Conservation (phyloP, 2,797 vertebrate genomes). For the Lindbergichthys nudifrons region DNA sequence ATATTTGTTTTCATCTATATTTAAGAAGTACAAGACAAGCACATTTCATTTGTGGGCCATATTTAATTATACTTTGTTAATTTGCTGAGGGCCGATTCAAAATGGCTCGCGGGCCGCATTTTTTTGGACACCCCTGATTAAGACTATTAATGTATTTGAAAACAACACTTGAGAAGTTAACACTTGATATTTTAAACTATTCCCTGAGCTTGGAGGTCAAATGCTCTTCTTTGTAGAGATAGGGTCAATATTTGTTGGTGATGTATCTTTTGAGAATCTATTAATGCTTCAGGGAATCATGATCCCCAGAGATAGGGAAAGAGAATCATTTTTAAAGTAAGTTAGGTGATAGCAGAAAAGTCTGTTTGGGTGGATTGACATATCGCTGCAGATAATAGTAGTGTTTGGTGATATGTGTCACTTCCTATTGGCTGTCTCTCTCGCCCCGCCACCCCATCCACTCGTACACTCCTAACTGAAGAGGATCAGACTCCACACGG, state of each 20-base stretch:
- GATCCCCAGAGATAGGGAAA: not conserved
- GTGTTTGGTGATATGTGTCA: constrained; percentile 47
- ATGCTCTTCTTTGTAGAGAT: not conserved
- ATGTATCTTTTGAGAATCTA: not conserved
- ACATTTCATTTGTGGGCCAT: too few relatives aligned
- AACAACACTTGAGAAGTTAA: too few relatives aligned
- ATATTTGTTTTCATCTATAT: too few relatives aligned
- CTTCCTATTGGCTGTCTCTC: constrained; percentile 24
- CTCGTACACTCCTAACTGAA: constrained; percentile 30
- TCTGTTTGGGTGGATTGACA: constrained; percentile 18
- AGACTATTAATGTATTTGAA: too few relatives aligned
- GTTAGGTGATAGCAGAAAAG: constrained; percentile 6
- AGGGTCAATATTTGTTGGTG: not conserved
- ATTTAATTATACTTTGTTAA: too few relatives aligned
- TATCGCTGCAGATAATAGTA: constrained; percentile 14
- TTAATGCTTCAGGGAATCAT: not conserved
- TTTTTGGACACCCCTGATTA: too few relatives aligned
- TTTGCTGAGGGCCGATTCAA: too few relatives aligned
- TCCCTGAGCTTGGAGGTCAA: too few relatives aligned
- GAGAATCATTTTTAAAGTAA: constrained; percentile 14
- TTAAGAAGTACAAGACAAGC: too few relatives aligned
- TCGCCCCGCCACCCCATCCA: not conserved
- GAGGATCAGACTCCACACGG: constrained; percentile 30
- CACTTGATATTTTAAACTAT: too few relatives aligned
- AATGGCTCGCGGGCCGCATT: too few relatives aligned